A percentile compares a stretch with the other conserved stretches of the same genome.
Evolutionary conservation across 2,888 invertebrate species (phyloP).

Genomic region (Temnothorax rugatulus): DNA sequence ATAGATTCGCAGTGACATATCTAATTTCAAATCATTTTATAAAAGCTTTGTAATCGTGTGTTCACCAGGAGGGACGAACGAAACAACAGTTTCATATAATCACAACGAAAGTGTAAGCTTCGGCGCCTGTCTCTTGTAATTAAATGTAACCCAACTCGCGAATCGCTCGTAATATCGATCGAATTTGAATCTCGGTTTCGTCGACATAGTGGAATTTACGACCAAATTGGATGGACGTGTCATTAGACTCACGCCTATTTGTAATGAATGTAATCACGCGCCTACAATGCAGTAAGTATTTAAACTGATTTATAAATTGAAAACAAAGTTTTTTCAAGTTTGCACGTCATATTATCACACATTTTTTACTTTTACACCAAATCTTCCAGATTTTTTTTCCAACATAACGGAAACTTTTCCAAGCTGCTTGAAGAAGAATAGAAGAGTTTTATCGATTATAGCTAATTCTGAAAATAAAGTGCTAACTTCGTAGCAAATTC

Average conservation of each 20-base stretch:
- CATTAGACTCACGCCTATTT: constrained; percentile 19
- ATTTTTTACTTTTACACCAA: not conserved
- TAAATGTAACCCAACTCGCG: constrained; percentile 45
- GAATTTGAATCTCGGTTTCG: constrained; percentile 15
- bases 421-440: not conserved
- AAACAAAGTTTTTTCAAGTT: not conserved
- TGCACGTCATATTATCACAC: no score
- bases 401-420: not conserved
- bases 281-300: not conserved
- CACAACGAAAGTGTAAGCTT: constrained; percentile 25
- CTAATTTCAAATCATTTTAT: constrained; percentile 11
- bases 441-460: not conserved
- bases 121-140: constrained; percentile 41
- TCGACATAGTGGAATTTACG: not conserved
- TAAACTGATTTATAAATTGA: constrained; percentile 1
- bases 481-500: not conserved
- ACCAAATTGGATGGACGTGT: constrained; percentile 20
- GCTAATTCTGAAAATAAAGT: not conserved
- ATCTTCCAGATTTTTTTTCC: not conserved
- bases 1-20: not conserved
- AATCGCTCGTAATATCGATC: constrained; percentile 50
- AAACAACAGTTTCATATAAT: constrained; percentile 28
- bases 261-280: not conserved
- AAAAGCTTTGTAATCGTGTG: constrained; percentile 26
- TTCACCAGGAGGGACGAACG: not conserved